A percentile compares a stretch with the other conserved stretches of the same genome.
Evolutionary conservation across 1,140 invertebrate species (phyloP).

Genomic region (Propsilocerus akamusi): DNA sequence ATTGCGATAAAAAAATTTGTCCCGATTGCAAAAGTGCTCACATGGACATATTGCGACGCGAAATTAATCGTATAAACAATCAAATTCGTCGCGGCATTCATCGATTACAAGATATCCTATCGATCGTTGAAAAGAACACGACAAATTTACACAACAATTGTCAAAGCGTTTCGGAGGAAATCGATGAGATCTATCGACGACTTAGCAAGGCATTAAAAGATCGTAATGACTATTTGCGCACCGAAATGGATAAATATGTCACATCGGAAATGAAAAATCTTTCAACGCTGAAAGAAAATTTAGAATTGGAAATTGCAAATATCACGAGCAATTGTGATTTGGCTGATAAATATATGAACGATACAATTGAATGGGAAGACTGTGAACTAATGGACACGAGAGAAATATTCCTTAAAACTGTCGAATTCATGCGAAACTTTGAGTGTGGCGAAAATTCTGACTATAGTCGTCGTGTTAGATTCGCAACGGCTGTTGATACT

Average conservation of each 20-base stretch:
- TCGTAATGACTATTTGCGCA: constrained; percentile 68
- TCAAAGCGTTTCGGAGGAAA: constrained; percentile 69
- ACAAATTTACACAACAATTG: constrained; percentile 68
- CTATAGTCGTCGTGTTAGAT: constrained; percentile 65
- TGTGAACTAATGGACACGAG: constrained; percentile 81
- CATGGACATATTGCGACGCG: constrained; percentile 84
- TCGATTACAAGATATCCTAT: constrained; percentile 65
- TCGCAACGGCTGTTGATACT: constrained; percentile 72
- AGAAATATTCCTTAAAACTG: constrained; percentile 84
- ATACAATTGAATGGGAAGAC: constrained; percentile 73
- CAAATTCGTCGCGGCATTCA: constrained; percentile 72
- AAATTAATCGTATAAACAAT: constrained; percentile 86
- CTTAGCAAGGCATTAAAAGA: constrained; percentile 82
- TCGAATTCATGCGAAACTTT: constrained; percentile 84
- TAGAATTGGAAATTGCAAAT: constrained; percentile 82
- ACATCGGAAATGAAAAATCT: constrained; percentile 65
- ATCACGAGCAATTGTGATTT: constrained; percentile 90
- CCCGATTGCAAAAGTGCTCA: constrained; percentile 83
- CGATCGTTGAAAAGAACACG: constrained; percentile 70
- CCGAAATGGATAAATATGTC: constrained; percentile 77
- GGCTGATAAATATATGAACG: constrained; percentile 83
- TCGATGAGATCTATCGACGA: constrained; percentile 78
- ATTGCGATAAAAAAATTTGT: constrained; percentile 90
- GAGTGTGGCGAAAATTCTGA: constrained; percentile 76
- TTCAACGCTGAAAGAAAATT: constrained; percentile 73